phyloP scores from a whole-genome alignment of 2,113 vertebrate species.

The Melanostigma gelatinosum region DNA sequence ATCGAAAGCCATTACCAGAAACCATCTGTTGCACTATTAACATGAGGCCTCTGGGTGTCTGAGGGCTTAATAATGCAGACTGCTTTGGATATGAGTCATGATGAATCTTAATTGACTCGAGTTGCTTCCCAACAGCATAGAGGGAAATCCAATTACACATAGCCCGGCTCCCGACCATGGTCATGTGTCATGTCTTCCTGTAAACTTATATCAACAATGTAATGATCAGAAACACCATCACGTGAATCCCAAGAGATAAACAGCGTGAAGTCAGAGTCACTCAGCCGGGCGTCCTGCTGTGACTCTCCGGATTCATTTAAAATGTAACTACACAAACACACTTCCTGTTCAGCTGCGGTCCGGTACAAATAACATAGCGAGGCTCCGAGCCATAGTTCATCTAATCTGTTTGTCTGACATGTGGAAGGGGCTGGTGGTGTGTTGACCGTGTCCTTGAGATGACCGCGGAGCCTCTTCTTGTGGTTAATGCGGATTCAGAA shows the following conservation, averaged over 20 bases:
- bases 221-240: background rate
- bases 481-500: background rate
- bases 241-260: background rate
- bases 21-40: background rate
- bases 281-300: background rate
- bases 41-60: background rate
- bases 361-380: background rate
- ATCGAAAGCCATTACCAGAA: background rate
- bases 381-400: background rate
- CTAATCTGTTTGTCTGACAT: background rate
- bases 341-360: background rate
- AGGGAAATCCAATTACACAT: background rate
- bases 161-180: background rate
- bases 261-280: background rate
- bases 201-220: background rate
- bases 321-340: background rate
- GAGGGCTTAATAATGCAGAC: background rate
- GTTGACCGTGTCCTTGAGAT: background rate
- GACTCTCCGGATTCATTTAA: background rate
- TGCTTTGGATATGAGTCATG: background rate
- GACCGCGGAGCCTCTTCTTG: background rate
- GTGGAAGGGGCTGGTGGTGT: background rate
- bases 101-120: background rate
- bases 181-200: background rate
- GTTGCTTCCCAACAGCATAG: too few species aligned